Percentiles rank a stretch among this genome's conserved stretches.
Evolutionary conservation across 2,113 vertebrate genomes (phyloP).

Genomic region (Melanerpes aurifrons): DNA sequence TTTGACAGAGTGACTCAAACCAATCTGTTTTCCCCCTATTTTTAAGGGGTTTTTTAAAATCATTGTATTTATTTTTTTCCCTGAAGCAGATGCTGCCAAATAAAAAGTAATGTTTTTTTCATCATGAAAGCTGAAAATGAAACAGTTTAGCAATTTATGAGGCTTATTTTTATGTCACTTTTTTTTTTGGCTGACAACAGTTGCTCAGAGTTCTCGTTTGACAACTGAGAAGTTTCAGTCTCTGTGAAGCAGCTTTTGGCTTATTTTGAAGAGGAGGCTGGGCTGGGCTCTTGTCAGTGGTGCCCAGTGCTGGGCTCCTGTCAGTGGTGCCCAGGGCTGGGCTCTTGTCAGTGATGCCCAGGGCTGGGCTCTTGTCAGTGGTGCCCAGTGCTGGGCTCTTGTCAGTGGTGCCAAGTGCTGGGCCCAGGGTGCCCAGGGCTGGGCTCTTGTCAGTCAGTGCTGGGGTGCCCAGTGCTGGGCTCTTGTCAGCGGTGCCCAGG

Average conservation of each 20-base stretch:
- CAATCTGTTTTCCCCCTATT: background rate
- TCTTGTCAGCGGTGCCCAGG: too few species aligned
- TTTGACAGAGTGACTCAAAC: background rate
- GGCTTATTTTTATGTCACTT: fast-evolving
- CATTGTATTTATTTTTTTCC: background rate
- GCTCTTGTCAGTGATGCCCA: too few species aligned
- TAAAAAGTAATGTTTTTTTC: background rate
- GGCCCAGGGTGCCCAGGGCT: too few species aligned
- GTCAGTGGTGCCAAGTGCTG: too few species aligned
- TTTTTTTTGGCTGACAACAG: background rate
- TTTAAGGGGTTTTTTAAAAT: background rate
- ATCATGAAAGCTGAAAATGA: background rate
- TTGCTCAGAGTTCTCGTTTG: background rate
- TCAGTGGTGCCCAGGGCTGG: too few species aligned
- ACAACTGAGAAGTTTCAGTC: background rate
- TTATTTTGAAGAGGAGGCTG: background rate
- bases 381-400: too few species aligned
- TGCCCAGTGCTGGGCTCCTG: too few species aligned
- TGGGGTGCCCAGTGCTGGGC: too few species aligned
- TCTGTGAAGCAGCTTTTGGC: background rate
- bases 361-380: too few species aligned
- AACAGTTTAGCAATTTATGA: background rate
- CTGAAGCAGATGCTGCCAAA: background rate
- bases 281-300: too few species aligned
- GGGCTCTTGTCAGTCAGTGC: too few species aligned